A percentile compares a stretch with the other conserved stretches of the same genome.
Evolutionary conservation across 2,113 vertebrate genomes (phyloP).

Genomic region (Python bivittatus): DNA sequence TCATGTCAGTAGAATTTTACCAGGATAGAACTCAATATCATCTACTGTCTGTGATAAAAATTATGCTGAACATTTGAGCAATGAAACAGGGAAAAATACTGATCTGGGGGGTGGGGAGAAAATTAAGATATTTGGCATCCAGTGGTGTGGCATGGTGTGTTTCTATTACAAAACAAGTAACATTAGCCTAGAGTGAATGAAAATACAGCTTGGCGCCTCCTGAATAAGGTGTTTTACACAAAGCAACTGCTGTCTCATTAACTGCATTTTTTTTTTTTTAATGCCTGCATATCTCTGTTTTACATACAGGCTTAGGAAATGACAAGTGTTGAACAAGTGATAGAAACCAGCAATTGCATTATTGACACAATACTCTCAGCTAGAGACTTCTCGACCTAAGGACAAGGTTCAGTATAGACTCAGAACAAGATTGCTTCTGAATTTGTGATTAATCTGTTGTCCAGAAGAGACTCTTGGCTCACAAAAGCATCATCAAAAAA

Average conservation of each 20-base stretch:
- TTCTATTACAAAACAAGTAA: slow-evolving; percentile 12
- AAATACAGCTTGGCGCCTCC: slow-evolving; percentile 14
- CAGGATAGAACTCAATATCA: not conserved
- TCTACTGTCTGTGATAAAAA: not conserved
- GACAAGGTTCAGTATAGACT: not conserved
- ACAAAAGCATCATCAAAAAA: not conserved
- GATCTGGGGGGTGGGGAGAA: not conserved
- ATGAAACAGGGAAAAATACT: not conserved
- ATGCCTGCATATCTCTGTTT: slow-evolving; percentile 3
- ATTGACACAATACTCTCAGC: not conserved
- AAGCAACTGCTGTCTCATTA: slow-evolving; percentile 17
- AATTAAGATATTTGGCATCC: not conserved
- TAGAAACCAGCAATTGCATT: not conserved
- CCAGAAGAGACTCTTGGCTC: slow-evolving; percentile 4
- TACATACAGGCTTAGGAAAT: not conserved
- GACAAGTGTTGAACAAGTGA: not conserved
- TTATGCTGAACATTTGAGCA: not conserved
- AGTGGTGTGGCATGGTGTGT: not conserved
- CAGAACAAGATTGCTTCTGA: slow-evolving; percentile 6
- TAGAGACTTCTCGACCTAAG: not conserved
- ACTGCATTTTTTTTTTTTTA: not conserved
- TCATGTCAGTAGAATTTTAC: not conserved
- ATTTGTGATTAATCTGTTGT: slow-evolving; percentile 1
- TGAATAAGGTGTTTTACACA: slow-evolving; percentile 24
- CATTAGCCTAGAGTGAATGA: not conserved